Percentiles rank a stretch among this genome's conserved stretches.
These are phyloP conservation scores for Diplolepis rosae DNA, from an alignment of 2,888 invertebrate species.

Conservation along the genomic window DNA sequence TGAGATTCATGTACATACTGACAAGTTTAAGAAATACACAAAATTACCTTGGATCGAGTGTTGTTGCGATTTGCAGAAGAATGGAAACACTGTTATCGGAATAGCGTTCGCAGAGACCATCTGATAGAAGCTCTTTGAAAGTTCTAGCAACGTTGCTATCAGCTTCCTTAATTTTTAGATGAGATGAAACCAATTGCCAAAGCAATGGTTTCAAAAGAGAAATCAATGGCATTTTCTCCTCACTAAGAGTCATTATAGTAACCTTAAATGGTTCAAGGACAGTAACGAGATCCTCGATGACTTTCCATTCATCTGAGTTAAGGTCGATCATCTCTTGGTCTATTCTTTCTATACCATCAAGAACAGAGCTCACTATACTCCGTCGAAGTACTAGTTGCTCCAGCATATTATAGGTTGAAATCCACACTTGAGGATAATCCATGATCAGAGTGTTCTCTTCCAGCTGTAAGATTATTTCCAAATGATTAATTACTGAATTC, in stretches of 20 bases:
- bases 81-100: slow-evolving; percentile 68
- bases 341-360: slow-evolving; percentile 63
- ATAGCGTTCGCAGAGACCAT: slow-evolving; percentile 71
- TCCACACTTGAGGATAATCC: slow-evolving; percentile 73
- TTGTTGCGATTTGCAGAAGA: slow-evolving; percentile 73
- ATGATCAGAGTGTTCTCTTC: slow-evolving; percentile 66
- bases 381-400: slow-evolving; percentile 70
- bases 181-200: slow-evolving; percentile 74
- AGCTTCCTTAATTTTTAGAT: slow-evolving; percentile 70
- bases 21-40: background rate
- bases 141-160: slow-evolving; percentile 68
- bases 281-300: slow-evolving; percentile 72
- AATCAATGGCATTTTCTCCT: slow-evolving; percentile 74
- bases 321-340: slow-evolving; percentile 67
- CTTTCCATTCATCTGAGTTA: slow-evolving; percentile 71
- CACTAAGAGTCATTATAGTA: slow-evolving; percentile 74
- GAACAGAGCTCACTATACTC: slow-evolving; percentile 65
- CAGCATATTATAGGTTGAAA: slow-evolving; percentile 74
- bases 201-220: slow-evolving; percentile 75
- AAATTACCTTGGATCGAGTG: slow-evolving; percentile 73
- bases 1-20: background rate
- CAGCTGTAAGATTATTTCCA: slow-evolving; percentile 52
- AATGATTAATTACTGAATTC: background rate
- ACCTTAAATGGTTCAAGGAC: slow-evolving; percentile 75
- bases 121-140: slow-evolving; percentile 71